Evolutionary conservation across 2,113 vertebrate species (phyloP).

Genomic region (Oreocharis arfaki): DNA sequence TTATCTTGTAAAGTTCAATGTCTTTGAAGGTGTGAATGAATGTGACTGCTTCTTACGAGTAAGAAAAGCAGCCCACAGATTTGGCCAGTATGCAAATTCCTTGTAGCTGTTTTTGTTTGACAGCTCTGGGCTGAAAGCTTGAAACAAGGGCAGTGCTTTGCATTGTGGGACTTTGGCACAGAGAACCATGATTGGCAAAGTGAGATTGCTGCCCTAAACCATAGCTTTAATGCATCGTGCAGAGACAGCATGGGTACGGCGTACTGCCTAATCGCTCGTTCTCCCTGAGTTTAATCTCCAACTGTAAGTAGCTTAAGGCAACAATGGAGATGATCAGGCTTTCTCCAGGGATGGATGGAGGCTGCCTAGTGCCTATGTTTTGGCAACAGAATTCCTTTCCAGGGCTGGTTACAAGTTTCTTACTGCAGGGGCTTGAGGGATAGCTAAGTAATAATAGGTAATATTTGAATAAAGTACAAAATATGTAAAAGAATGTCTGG

Average conservation of each 20-base stretch:
- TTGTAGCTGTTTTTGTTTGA: not conserved
- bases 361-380: not conserved
- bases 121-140: not conserved
- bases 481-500: not conserved
- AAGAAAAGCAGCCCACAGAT: not conserved
- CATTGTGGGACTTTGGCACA: not conserved
- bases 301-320: not conserved
- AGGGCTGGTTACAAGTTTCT: not conserved
- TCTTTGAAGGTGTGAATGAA: not conserved
- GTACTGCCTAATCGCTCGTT: not conserved
- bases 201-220: not conserved
- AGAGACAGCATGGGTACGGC: not conserved
- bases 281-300: not conserved
- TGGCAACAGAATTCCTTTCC: not conserved
- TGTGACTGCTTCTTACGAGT: not conserved
- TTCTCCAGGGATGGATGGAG: not conserved
- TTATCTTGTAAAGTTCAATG: not conserved
- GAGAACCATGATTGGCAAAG: not conserved
- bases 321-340: not conserved
- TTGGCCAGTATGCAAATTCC: not conserved
- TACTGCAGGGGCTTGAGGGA: not conserved
- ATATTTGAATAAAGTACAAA: not conserved
- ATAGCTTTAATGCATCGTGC: not conserved
- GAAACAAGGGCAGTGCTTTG: not conserved
- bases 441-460: not conserved